Percentiles rank a stretch among this genome's conserved stretches.
phyloP scores from a whole-genome alignment of 2,113 vertebrate species.

The Thunnus maccoyii region DNA sequence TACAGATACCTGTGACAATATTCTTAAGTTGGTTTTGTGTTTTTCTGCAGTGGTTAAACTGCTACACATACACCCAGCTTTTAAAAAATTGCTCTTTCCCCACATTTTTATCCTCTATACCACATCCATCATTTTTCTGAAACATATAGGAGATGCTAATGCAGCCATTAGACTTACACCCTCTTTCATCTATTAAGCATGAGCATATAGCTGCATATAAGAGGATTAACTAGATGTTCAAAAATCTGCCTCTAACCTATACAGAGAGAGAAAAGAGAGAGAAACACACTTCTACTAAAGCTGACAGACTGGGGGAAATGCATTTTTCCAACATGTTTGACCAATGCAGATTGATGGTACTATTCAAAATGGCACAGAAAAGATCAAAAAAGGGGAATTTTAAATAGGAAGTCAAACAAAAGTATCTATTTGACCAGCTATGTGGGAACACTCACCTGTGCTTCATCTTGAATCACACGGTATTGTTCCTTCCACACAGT shows the following conservation, averaged over 20 bases:
- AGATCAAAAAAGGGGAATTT: background rate
- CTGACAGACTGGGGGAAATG: slow-evolving; percentile 23
- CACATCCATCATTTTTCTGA: slow-evolving; percentile 38
- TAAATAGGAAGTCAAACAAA: too few relatives aligned
- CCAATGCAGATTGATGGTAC: background rate
- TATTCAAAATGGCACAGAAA: background rate
- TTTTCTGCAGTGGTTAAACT: background rate
- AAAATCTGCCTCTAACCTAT: slow-evolving; percentile 54
- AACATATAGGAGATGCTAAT: slow-evolving; percentile 45
- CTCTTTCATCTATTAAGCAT: slow-evolving; percentile 60
- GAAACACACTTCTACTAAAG: slow-evolving; percentile 22
- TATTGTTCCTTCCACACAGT: slow-evolving; percentile 97
- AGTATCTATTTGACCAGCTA: background rate
- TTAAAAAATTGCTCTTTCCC: background rate
- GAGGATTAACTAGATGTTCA: slow-evolving; percentile 68
- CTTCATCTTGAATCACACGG: slow-evolving; percentile 95
- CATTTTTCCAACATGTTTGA: background rate
- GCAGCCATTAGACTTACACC: slow-evolving; percentile 52
- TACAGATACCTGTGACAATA: background rate
- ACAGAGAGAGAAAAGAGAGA: slow-evolving; percentile 14
- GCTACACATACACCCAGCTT: background rate
- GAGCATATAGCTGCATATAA: slow-evolving; percentile 65
- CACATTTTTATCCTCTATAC: slow-evolving; percentile 35
- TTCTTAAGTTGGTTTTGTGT: background rate
- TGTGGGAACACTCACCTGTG: slow-evolving; percentile 87